Base-by-base conservation (phyloP, 2,888 invertebrate genomes). In the Apomyelois bistriatella region DNA sequence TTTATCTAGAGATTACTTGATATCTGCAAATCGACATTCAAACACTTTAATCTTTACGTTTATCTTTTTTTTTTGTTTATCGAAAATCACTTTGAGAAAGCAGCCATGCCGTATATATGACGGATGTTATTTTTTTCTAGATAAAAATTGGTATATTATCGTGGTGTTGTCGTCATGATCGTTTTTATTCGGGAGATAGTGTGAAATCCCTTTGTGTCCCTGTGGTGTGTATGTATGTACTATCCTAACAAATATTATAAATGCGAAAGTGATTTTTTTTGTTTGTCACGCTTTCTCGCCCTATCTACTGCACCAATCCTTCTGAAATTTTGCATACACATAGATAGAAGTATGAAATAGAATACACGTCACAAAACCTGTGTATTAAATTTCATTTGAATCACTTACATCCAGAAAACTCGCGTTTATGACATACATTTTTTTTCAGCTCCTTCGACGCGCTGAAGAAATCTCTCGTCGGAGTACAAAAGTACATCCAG, bases 401-500 rank as follows among this genome's bases (percentile, higher is more conserved):
- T n/a, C n/a, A n/a, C n/a, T n/a, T n/a, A n/a, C n/a, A n/a, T n/a
- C n/a, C n/a, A n/a, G n/a, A n/a, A n/a, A n/a, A n/a, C n/a, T n/a
- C n/a, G n/a, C n/a, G n/a, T n/a, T n/a, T n/a, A n/a, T n/a, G n/a
- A n/a, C n/a, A n/a, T n/a, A n/a, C n/a, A n/a, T n/a, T 46, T 43
- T 8, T 68, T 57, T 56, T 0, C 85, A 98, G 98, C 93, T 98
- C 98, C 72, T 99, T 99, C 81, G 98, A 98, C 90, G 98, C 98
- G 76, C 93, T 99, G 85, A 99, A 98, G 93, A 97, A 98, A 87
- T 97, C 98, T 58, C 92, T 99, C 82, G 97, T 97, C 61, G 98
- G 98, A 75, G 97, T 99, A 68, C 97, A 97, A 92, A 98, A 98
- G 93, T 98, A 97, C 92, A 96, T 98, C 86, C 98, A 97, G 92